Evolutionary conservation across 2,888 invertebrate species (phyloP).

Genomic region (Diarsia brunnea): DNA sequence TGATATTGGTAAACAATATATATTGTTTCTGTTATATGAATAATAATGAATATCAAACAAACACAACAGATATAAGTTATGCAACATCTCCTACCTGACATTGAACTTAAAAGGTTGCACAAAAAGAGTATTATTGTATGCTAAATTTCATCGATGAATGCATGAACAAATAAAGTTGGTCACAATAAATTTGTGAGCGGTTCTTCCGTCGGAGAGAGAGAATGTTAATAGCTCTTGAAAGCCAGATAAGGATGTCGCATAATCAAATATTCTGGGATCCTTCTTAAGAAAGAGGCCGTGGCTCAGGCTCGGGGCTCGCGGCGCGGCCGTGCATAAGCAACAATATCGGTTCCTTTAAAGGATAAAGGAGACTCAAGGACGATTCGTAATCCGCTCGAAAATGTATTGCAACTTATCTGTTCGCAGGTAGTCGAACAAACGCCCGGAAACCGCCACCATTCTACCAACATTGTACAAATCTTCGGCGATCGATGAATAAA

Average conservation of each 20-base stretch:
- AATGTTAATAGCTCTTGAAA: constrained; percentile 84
- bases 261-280: constrained; percentile 88
- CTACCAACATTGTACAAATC: constrained; percentile 63
- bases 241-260: constrained; percentile 84
- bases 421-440: constrained; percentile 69
- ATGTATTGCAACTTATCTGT: constrained; percentile 77
- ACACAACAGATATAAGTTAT: constrained; percentile 22
- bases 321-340: constrained; percentile 85
- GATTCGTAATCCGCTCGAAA: constrained; percentile 82
- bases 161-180: constrained; percentile 70
- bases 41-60: constrained; percentile 36
- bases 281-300: constrained; percentile 82
- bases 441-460: constrained; percentile 58
- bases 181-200: constrained; percentile 77
- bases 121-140: constrained; percentile 66
- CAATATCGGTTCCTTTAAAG: constrained; percentile 86
- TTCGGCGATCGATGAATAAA: constrained; percentile 57
- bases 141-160: constrained; percentile 68
- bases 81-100: constrained; percentile 30
- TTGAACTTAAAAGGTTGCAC: constrained; percentile 51
- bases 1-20: constrained; percentile 47
- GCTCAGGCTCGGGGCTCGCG: constrained; percentile 62
- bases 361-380: constrained; percentile 84
- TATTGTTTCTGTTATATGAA: constrained; percentile 31
- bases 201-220: constrained; percentile 72